phyloP scores from a whole-genome alignment of 92 coral and sea anemone species.

The Blastomussa wellsi region DNA sequence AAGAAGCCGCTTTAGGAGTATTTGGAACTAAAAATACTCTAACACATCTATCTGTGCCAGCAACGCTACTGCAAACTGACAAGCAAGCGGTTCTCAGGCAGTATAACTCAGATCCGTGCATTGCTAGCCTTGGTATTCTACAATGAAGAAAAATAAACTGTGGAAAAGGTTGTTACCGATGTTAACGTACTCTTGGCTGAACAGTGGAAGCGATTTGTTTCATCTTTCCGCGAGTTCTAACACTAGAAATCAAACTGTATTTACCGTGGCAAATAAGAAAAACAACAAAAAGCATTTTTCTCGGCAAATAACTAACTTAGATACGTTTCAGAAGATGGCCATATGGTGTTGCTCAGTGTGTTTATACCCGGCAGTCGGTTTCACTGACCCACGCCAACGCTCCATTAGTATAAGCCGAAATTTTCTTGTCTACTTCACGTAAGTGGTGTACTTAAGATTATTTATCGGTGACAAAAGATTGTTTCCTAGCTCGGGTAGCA shows the following conservation, averaged over 20 bases:
- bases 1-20: constrained; percentile 63
- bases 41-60: constrained; percentile 45
- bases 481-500: neutral
- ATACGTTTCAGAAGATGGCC: neutral
- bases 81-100: constrained; percentile 63
- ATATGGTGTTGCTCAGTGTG: neutral
- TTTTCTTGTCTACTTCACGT: neutral
- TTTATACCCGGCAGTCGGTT: neutral
- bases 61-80: constrained; percentile 43
- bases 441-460: constrained; percentile 15
- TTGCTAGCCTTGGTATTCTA: constrained; percentile 70
- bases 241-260: neutral
- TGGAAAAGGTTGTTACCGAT: neutral
- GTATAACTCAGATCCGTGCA: constrained; percentile 71
- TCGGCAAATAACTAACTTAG: neutral
- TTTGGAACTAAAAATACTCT: constrained; percentile 62
- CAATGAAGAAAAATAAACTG: constrained; percentile 20
- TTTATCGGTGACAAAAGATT: neutral
- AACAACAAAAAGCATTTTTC: neutral
- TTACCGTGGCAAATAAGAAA: neutral
- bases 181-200: neutral
- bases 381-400: neutral
- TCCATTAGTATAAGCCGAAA: neutral
- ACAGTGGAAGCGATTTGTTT: neutral
- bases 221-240: neutral